Conservation (phyloP, 2,888 invertebrate genomes). For the Ennomos erosarius region DNA sequence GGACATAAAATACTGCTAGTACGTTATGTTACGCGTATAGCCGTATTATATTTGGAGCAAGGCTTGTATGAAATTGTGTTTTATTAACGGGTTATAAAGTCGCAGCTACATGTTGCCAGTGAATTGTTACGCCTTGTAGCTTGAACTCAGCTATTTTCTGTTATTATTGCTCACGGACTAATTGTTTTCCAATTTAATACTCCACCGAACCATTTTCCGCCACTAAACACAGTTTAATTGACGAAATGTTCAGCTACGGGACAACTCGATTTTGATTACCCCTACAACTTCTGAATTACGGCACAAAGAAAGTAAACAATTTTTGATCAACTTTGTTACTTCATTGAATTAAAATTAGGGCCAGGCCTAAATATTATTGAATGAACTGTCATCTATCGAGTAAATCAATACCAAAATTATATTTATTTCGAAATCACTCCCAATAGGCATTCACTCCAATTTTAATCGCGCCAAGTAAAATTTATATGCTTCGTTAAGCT, state of each 20-base stretch:
- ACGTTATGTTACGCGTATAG: slow-evolving; percentile 51
- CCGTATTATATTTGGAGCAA: slow-evolving; percentile 62
- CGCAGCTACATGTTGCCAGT: slow-evolving; percentile 74
- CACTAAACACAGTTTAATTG: slow-evolving; percentile 58
- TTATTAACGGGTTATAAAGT: slow-evolving; percentile 83
- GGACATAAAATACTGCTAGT: slow-evolving; percentile 79
- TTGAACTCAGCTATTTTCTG: slow-evolving; percentile 63
- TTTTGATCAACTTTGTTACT: slow-evolving; percentile 19
- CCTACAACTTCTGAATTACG: slow-evolving; percentile 29
- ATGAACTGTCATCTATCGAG: slow-evolving; percentile 14
- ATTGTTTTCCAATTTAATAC: slow-evolving; percentile 75
- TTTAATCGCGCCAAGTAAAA: slow-evolving; percentile 26
- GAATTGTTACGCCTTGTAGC: slow-evolving; percentile 66
- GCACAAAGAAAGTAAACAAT: slow-evolving; percentile 24
- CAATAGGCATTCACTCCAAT: slow-evolving; percentile 17
- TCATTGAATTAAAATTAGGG: slow-evolving; percentile 22
- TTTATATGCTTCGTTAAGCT: slow-evolving; percentile 48
- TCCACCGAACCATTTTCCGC: slow-evolving; percentile 53
- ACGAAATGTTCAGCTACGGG: slow-evolving; percentile 41
- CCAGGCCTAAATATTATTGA: slow-evolving; percentile 13
- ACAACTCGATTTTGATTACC: slow-evolving; percentile 40
- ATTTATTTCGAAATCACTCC: slow-evolving; percentile 23
- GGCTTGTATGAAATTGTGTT: slow-evolving; percentile 81
- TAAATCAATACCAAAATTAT: slow-evolving; percentile 11
- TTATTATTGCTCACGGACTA: slow-evolving; percentile 70